Conservation (phyloP, 2,113 vertebrate species). For the Zonotrichia leucophrys region DNA sequence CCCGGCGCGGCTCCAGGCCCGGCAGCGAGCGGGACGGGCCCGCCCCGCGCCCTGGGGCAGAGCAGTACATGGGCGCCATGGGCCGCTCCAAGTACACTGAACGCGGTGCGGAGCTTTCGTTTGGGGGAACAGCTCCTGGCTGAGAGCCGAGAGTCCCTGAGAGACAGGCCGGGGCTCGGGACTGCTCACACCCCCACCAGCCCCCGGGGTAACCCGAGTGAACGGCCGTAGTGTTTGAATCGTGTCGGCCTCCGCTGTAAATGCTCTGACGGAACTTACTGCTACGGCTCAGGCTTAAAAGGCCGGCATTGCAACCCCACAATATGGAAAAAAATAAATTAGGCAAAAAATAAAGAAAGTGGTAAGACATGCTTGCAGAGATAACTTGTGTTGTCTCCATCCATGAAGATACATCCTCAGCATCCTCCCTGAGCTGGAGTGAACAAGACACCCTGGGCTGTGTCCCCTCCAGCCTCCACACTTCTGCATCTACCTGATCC, state of each 20-base stretch:
- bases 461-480: neutral
- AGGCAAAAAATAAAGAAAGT: neutral
- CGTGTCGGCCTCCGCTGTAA: rapidly evolving
- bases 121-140: rapidly evolving
- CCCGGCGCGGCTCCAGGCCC: neutral
- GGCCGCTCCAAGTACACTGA: rapidly evolving
- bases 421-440: rapidly evolving
- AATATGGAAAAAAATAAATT: neutral
- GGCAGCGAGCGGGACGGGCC: neutral
- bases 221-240: rapidly evolving
- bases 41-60: neutral
- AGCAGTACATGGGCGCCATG: rapidly evolving
- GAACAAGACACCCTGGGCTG: rapidly evolving
- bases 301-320: rapidly evolving
- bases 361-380: neutral
- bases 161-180: rapidly evolving
- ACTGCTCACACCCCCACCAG: rapidly evolving
- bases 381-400: too few species aligned
- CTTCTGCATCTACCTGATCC: rapidly evolving
- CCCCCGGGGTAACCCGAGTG: rapidly evolving
- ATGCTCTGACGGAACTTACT: rapidly evolving
- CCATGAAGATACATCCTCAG: rapidly evolving
- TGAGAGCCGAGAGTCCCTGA: rapidly evolving
- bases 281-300: too few species aligned
- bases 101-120: rapidly evolving